These are phyloP conservation scores for Florisuga fusca DNA, from an alignment of 2,797 vertebrate genomes.

Conservation along the genomic window DNA sequence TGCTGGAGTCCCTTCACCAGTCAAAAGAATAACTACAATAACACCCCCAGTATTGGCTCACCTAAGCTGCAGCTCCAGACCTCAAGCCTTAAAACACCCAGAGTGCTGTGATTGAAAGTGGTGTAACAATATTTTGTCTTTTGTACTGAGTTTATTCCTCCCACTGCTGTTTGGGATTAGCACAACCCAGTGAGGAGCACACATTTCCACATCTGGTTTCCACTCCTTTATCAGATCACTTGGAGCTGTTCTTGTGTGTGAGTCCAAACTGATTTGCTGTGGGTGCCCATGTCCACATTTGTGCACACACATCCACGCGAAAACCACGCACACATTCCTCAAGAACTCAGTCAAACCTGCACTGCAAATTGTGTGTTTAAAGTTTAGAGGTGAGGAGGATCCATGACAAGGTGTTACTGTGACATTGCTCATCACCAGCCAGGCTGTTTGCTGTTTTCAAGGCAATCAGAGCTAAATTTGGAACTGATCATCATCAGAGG, in stretches of 20 bases:
- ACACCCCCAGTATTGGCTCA: not conserved
- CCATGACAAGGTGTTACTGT: not conserved
- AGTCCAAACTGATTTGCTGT: not conserved
- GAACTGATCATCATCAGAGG: not conserved
- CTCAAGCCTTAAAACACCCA: not conserved
- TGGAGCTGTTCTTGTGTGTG: not conserved
- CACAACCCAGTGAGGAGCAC: not conserved
- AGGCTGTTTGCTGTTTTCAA: not conserved
- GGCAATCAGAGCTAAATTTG: not conserved
- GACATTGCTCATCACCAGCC: rapidly evolving
- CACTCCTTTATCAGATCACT: not conserved
- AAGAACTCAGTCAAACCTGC: not conserved
- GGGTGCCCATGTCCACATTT: rapidly evolving
- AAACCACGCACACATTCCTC: not conserved
- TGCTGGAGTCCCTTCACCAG: too few species aligned
- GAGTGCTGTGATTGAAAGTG: not conserved
- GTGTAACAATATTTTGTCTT: not conserved
- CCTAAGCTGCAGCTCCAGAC: not conserved
- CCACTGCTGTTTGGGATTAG: not conserved
- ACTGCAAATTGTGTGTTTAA: not conserved
- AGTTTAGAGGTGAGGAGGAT: not conserved
- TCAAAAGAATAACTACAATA: not conserved
- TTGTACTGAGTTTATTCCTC: not conserved
- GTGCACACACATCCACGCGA: rapidly evolving
- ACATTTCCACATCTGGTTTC: not conserved